Evolutionary conservation across 1,140 invertebrate species (phyloP).

Genomic region (Pachypsylla venusta): DNA sequence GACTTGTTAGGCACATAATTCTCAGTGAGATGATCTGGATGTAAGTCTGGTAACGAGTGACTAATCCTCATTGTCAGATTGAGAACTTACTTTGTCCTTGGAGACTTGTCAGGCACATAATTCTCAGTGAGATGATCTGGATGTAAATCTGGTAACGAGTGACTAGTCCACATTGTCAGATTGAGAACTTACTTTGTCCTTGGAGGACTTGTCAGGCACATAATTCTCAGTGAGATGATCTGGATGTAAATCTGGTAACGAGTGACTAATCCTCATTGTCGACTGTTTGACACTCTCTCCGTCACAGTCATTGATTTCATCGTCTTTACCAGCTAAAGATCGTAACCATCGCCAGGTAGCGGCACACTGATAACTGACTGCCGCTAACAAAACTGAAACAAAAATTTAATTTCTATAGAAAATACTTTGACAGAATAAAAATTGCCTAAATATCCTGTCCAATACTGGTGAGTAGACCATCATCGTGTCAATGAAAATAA

Average conservation of each 20-base stretch:
- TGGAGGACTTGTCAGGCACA: constrained; percentile 45
- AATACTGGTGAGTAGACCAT: not conserved
- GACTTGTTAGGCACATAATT: constrained; percentile 52
- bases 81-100: too few species aligned
- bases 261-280: constrained; percentile 55
- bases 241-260: constrained; percentile 52
- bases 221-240: constrained; percentile 35
- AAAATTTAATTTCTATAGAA: not conserved
- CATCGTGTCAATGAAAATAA: not conserved
- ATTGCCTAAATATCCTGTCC: not conserved
- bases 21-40: constrained; percentile 35
- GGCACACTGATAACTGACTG: constrained; percentile 51
- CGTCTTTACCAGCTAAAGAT: constrained; percentile 32
- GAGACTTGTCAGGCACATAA: constrained; percentile 58
- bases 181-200: constrained; percentile 1
- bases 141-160: constrained; percentile 6
- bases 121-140: too few species aligned
- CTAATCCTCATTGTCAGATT: constrained; percentile 46
- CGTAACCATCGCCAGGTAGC: constrained; percentile 52
- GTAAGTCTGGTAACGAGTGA: constrained; percentile 54
- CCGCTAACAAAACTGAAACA: constrained; percentile 39
- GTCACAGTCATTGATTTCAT: constrained; percentile 38
- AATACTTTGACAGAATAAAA: not conserved
- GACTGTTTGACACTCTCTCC: constrained; percentile 43
- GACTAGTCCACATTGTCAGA: not conserved